These are phyloP conservation scores for Bufo gargarizans DNA, from an alignment of 2,113 vertebrate species.

Conservation along the genomic window DNA sequence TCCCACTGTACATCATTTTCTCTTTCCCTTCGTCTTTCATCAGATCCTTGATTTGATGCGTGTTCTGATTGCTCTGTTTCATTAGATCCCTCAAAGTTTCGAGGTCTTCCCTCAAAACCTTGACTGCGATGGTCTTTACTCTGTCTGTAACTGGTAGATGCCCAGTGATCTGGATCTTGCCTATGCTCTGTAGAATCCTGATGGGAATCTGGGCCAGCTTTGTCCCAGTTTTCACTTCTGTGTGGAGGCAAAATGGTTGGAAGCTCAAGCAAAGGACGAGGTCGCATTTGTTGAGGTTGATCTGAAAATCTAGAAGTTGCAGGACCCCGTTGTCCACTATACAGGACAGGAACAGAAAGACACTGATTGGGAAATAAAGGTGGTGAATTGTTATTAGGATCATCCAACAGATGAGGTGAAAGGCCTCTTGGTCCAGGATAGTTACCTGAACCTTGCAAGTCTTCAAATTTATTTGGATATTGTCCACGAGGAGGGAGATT, in stretches of 20 bases:
- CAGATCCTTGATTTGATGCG: conserved; percentile 76
- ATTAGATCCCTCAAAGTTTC: conserved; percentile 83
- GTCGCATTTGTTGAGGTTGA: conserved; percentile 71
- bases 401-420: conserved; percentile 75
- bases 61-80: conserved; percentile 76
- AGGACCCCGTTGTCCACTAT: conserved; percentile 67
- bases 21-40: conserved; percentile 84
- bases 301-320: conserved; percentile 74
- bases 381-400: conserved; percentile 73
- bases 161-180: conserved; percentile 78
- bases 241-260: conserved; percentile 79
- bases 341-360: conserved; percentile 68
- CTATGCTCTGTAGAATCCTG: conserved; percentile 67
- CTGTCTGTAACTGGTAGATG: conserved; percentile 79
- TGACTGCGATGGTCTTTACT: conserved; percentile 75
- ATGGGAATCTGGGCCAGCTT: conserved; percentile 65
- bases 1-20: conserved; percentile 72
- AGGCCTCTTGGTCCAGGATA: conserved; percentile 71
- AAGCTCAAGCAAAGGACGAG: conserved; percentile 81
- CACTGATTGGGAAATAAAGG: conserved; percentile 72
- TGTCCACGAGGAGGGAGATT: conserved; percentile 80
- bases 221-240: conserved; percentile 76
- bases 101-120: conserved; percentile 75
- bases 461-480: conserved; percentile 70
- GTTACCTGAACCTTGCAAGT: conserved; percentile 69